Evolutionary conservation across 2,113 vertebrate genomes (phyloP), one percentile per base, ranked within the genome.

Genomic region (Nothoprocta pentlandii): DNA sequence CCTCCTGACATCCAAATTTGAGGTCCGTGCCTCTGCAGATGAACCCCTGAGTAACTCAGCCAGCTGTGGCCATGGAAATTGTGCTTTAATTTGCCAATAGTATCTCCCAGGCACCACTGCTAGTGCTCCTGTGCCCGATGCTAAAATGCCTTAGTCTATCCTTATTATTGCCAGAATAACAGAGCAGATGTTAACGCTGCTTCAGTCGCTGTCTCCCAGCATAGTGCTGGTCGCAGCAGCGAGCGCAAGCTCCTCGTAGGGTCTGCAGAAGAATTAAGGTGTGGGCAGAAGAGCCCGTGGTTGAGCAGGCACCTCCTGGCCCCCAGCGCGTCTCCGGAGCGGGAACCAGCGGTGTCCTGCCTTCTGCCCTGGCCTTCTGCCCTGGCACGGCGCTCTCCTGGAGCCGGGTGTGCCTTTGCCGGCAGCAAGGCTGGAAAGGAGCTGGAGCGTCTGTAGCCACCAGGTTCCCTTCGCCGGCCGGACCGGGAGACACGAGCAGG

Each of bases 41-140:
- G 80, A 68, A 39, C 14, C 61, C 61, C 61, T 39, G 61, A 63
- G 61, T 39, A 63, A 49, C 54, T 66, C 1, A 0, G 67, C 54
- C 0, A 0, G 41, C 85, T 0, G 0, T 87, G 46, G 62, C 70
- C 36, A 6, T 80, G 76, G 59, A 71, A 85, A 76, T 80, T 58
- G n/a, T 54, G 21, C 85, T 90, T 16, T 36, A 63, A 76, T 70
- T 62, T 17, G 6, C 15, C 68, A 61, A 46, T 41, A 61, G 77
- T 81, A 44, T n/a, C 44, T 69, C 74, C 44, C 21, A 21, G 41
- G 34, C 9, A 13, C 32, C 36, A 39, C 36, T 49, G 21, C 20
- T 28, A 32, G 20, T 16, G 51, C 46, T 69, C 41, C 61, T 3
- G 2, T 69, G 36, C 47, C 32, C 67, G 10, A 3, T 12, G 30